Evolutionary conservation across 2,888 invertebrate genomes (phyloP).

Genomic region (Heteropelma amictum): DNA sequence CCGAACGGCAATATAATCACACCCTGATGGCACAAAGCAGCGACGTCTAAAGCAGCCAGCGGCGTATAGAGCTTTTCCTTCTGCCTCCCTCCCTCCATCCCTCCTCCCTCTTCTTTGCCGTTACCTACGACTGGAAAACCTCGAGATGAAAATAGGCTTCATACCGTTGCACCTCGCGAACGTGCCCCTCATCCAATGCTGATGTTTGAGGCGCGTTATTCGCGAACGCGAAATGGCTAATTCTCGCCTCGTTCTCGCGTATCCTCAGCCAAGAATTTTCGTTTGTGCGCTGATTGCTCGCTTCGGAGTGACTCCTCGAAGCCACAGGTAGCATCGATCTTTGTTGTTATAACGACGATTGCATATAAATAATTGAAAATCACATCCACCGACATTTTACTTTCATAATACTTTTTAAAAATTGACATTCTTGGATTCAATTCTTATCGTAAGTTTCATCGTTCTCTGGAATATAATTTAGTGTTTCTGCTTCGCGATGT

Average conservation of each 20-base stretch:
- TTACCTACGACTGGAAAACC: conserved; percentile 20
- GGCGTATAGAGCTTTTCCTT: conserved; percentile 58
- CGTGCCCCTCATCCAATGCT: conserved; percentile 71
- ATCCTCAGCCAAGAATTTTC: conserved; percentile 1
- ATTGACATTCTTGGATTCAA: too few species aligned
- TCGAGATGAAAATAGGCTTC: conserved; percentile 43
- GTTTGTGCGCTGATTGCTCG: conserved; percentile 61
- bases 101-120: neutral
- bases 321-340: conserved; percentile 70
- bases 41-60: conserved; percentile 65
- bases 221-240: conserved; percentile 45
- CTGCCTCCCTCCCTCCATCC: conserved; percentile 16
- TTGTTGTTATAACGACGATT: too few species aligned
- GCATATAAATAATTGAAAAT: too few species aligned
- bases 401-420: too few species aligned
- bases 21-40: conserved; percentile 76
- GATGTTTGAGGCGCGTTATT: conserved; percentile 75
- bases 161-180: conserved; percentile 49
- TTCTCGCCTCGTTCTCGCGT: conserved; percentile 50
- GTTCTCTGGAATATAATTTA: too few species aligned
- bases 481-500: conserved; percentile 2
- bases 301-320: conserved; percentile 66
- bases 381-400: too few species aligned
- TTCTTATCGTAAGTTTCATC: too few species aligned
- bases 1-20: conserved; percentile 76